These are phyloP conservation scores for Pungitius pungitius DNA, from an alignment of 2,113 vertebrate genomes.

Conservation along the genomic window DNA sequence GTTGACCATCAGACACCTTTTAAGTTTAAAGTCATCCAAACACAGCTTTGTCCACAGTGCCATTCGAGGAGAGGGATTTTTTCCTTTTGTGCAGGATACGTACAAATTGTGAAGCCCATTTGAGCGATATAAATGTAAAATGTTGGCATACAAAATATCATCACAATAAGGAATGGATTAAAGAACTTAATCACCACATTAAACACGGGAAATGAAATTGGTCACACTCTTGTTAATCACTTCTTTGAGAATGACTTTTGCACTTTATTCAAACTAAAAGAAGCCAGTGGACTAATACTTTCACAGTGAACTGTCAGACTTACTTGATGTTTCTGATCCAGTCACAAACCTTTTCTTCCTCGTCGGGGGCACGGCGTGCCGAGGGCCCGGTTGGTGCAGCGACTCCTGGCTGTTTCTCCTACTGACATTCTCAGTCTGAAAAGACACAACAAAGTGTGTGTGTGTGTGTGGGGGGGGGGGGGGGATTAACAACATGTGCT, in stretches of 20 bases:
- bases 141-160: neutral
- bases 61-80: neutral
- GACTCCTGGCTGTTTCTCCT: constrained; percentile 32
- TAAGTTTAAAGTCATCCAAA: neutral
- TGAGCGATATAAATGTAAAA: neutral
- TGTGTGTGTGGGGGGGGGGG: neutral
- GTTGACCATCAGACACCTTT: neutral
- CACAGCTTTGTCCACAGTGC: neutral
- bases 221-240: neutral
- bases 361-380: neutral
- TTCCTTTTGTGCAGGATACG: neutral
- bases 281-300: neutral
- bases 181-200: neutral
- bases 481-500: neutral
- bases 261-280: neutral
- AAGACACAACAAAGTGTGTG: constrained; percentile 4
- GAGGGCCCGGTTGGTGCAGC: neutral
- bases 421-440: constrained; percentile 49
- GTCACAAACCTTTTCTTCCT: constrained; percentile 54
- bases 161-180: neutral
- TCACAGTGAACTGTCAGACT: neutral
- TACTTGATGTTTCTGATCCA: constrained; percentile 43
- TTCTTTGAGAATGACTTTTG: neutral
- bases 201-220: neutral
- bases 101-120: neutral